A percentile compares a stretch with the other conserved stretches of the same genome.
Conservation (phyloP, 2,113 vertebrate species). For the Notothenia rossii region DNA sequence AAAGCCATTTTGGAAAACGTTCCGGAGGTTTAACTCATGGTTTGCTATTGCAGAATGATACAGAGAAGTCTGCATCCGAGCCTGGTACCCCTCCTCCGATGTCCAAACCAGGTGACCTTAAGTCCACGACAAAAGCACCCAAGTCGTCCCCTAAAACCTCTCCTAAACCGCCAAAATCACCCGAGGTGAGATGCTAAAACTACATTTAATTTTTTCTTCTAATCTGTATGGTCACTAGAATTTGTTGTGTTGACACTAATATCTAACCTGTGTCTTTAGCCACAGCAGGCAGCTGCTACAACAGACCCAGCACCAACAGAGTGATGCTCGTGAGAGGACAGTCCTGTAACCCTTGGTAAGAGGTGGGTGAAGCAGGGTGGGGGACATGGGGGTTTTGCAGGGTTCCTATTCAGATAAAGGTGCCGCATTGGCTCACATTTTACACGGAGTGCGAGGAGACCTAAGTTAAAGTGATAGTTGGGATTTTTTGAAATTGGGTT, state of each 20-base stretch:
- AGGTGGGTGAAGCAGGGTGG: constrained; percentile 64
- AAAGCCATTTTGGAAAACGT: too few species aligned
- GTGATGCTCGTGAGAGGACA: constrained; percentile 62
- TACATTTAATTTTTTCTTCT: too few species aligned
- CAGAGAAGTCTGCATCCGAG: constrained; percentile 80
- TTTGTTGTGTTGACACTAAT: not conserved
- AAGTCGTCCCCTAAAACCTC: constrained; percentile 66
- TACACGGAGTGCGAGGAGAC: not conserved
- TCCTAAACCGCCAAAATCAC: constrained; percentile 43
- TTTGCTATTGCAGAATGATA: constrained; percentile 66
- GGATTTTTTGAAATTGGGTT: too few species aligned
- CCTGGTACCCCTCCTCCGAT: constrained; percentile 68
- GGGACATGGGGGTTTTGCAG: constrained; percentile 18
- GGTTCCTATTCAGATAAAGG: constrained; percentile 17
- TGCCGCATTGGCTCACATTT: not conserved
- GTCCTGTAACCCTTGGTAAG: constrained; percentile 68
- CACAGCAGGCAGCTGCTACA: constrained; percentile 62
- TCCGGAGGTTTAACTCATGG: too few species aligned
- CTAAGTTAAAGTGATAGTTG: not conserved
- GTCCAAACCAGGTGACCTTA: constrained; percentile 64
- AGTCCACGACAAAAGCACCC: constrained; percentile 64
- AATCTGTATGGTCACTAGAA: too few species aligned
- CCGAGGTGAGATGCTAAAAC: constrained; percentile 61
- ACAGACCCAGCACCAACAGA: constrained; percentile 68
- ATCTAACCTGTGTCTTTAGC: not conserved